Evolutionary conservation across 2,113 vertebrate genomes (phyloP).

Genomic region (Strix uralensis): DNA sequence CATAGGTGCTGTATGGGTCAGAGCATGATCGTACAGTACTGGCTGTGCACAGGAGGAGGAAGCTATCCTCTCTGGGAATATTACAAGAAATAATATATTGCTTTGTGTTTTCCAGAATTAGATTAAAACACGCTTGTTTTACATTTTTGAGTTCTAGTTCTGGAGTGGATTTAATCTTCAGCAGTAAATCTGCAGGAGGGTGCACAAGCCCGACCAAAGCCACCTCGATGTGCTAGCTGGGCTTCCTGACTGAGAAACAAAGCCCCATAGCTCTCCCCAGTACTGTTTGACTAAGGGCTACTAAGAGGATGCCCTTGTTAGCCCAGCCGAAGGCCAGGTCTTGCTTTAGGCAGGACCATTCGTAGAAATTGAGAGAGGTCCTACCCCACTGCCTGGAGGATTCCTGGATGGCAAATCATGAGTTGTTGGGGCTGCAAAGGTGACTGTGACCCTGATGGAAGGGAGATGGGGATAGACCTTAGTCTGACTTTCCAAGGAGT

Average conservation of each 20-base stretch:
- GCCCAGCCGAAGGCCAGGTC: not conserved
- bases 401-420: not conserved
- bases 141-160: not conserved
- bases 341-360: not conserved
- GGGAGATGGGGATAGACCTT: not conserved
- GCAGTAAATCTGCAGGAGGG: not conserved
- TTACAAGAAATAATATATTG: not conserved
- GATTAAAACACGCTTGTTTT: not conserved
- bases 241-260: not conserved
- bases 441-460: not conserved
- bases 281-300: not conserved
- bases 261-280: not conserved
- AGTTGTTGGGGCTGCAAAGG: not conserved
- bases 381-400: not conserved
- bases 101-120: not conserved
- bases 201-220: not conserved
- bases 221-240: not conserved
- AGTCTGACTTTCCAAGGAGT: not conserved
- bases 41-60: not conserved
- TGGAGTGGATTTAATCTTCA: not conserved
- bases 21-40: not conserved
- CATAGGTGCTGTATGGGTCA: not conserved
- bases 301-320: not conserved
- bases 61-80: not conserved
- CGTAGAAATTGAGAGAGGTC: not conserved